These are phyloP conservation scores for Torymus auratus DNA, from an alignment of 2,888 invertebrate genomes.

Conservation along the genomic window DNA sequence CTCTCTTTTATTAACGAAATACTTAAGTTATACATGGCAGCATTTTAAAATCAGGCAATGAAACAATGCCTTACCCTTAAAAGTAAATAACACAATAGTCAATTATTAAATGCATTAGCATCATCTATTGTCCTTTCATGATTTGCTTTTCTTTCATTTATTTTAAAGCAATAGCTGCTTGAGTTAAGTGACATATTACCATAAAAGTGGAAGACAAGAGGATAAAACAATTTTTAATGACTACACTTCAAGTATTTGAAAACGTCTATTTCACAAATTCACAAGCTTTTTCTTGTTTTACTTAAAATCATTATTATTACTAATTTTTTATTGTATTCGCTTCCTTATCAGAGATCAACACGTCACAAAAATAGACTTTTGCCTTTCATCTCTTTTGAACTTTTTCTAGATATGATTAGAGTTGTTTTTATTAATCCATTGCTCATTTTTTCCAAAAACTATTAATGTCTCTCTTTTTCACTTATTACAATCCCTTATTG, in stretches of 20 bases:
- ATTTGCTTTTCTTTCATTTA: conserved; percentile 31
- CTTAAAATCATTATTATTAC: conserved; percentile 33
- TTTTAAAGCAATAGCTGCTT: conserved; percentile 30
- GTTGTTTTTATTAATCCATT: conserved; percentile 46
- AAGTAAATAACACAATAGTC: conserved; percentile 48
- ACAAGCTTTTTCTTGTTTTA: conserved; percentile 10
- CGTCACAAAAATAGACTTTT: conserved; percentile 54
- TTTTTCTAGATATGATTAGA: conserved; percentile 47
- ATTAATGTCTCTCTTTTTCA: conserved; percentile 14
- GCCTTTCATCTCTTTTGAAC: conserved; percentile 42
- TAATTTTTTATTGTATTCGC: conserved; percentile 48
- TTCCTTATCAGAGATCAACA: conserved; percentile 48
- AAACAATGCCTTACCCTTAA: conserved; percentile 40
- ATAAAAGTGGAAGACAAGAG: conserved; percentile 52
- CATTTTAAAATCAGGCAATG: conserved; percentile 59
- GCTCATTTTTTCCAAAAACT: conserved; percentile 40
- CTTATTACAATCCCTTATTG: conserved; percentile 89
- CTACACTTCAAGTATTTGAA: conserved; percentile 28
- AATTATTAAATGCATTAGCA: conserved; percentile 54
- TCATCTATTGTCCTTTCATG: conserved; percentile 35
- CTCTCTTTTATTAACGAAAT: conserved; percentile 58
- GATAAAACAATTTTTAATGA: conserved; percentile 29
- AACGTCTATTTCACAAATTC: conserved; percentile 27
- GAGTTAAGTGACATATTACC: conserved; percentile 12
- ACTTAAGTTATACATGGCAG: conserved; percentile 68